Evolutionary conservation across 2,888 invertebrate genomes (phyloP).

Genomic region (Nomada hirtipes): DNA sequence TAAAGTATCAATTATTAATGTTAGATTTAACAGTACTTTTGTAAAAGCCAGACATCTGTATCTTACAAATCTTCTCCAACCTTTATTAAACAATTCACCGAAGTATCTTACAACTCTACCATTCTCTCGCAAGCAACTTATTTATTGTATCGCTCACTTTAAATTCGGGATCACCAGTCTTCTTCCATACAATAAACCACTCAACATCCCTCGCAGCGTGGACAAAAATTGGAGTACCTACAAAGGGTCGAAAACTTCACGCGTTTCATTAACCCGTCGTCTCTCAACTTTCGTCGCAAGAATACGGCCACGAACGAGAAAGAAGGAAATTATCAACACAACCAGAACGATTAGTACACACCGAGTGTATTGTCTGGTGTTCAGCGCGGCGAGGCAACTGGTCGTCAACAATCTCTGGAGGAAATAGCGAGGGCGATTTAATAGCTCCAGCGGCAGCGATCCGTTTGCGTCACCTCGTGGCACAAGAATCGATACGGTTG

Average conservation of each 20-base stretch:
- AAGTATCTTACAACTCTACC: too few species aligned
- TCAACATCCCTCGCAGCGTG: too few species aligned
- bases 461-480: conserved; percentile 27
- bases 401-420: conserved; percentile 19
- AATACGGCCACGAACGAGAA: neutral
- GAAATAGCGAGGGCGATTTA: conserved; percentile 26
- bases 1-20: too few species aligned
- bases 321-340: neutral
- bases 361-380: conserved; percentile 18
- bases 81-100: too few species aligned
- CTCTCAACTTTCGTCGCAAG: neutral
- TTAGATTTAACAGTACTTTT: too few species aligned
- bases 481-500: conserved; percentile 46
- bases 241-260: neutral
- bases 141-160: too few species aligned
- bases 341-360: neutral
- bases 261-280: conserved; percentile 43
- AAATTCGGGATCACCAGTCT: too few species aligned
- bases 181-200: too few species aligned
- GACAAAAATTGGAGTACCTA: too few species aligned
- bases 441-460: conserved; percentile 27
- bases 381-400: conserved; percentile 11
- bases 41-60: too few species aligned
- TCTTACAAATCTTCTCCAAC: too few species aligned
- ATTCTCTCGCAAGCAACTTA: too few species aligned